Evolutionary conservation across 2,888 invertebrate species (phyloP), one percentile per base, ranked within the genome.

Genomic region (Noctua janthe): DNA sequence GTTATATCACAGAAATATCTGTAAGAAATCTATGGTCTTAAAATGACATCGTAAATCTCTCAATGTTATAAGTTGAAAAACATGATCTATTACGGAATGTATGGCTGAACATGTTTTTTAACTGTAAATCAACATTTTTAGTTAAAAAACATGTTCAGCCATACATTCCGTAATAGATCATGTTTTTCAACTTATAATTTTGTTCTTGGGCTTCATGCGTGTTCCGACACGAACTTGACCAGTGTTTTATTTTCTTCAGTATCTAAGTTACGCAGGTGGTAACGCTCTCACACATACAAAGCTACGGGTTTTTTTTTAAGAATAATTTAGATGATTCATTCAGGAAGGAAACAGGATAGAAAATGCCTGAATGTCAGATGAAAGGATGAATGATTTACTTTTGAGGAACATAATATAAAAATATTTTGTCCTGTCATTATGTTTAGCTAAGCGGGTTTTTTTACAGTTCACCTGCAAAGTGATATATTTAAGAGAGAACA

Each of bases 261-360:
- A 2, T 59, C 5, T 0, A n/a, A 59, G n/a, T 59, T 5, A 59
- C 13, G n/a, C 59, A 59, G 13, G 5, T 59, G n/a, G 13, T 59
- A n/a, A n/a, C 59, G n/a, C n/a, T 59, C 71, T 5, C 29, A 29
- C 51, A 56, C 54, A 47, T 43, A 51, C 39, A 20, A 39, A 17
- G 3, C 62, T 10, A 15, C 10, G 17, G 20, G 54, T 11, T 73
- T 43, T 74, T 74, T 66, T 15, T 17, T 35, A 39, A 56, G 81
- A 15, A 64, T 81, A 20, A 54, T 43, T 59, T 39, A 23, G 8
- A n/a, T 43, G 35, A 51, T 51, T 69, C 17, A 51, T 62, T 11
- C 54, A 71, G 35, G 51, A 80, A 47, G 79, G 62, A 71, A 80
- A 71, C 23, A 43, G 17, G 11, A 4, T 23, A 54, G 49, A 43